Conservation (phyloP, 2,888 invertebrate species). For the Thymelicus acteon region DNA sequence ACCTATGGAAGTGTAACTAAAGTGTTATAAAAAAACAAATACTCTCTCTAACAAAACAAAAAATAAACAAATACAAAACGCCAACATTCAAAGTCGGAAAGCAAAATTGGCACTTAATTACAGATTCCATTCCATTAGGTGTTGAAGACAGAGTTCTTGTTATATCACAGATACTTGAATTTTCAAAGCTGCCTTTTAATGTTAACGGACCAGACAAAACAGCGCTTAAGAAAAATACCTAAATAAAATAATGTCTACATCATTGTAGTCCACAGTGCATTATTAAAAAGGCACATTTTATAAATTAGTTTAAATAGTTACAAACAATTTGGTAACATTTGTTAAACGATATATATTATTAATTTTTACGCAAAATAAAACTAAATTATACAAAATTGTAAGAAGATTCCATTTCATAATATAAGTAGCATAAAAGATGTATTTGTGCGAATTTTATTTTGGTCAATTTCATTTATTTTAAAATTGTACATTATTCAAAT, state of each 20-base stretch:
- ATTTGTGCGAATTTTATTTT: slow-evolving; percentile 35
- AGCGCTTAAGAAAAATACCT: slow-evolving; percentile 20
- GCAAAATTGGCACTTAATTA: slow-evolving; percentile 70
- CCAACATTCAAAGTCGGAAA: slow-evolving; percentile 59
- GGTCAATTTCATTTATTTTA: slow-evolving; percentile 19
- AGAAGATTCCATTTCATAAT: slow-evolving; percentile 20
- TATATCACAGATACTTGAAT: slow-evolving; percentile 71
- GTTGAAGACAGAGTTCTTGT: slow-evolving; percentile 46
- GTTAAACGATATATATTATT: slow-evolving; percentile 38
- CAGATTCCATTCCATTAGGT: slow-evolving; percentile 47
- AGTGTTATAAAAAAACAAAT: slow-evolving; percentile 64
- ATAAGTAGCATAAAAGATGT: slow-evolving; percentile 24
- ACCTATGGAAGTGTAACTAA: slow-evolving; percentile 62
- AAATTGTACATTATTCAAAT: slow-evolving; percentile 16
- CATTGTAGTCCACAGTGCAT: slow-evolving; percentile 20
- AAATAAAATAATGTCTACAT: slow-evolving; percentile 24
- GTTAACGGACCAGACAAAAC: not conserved
- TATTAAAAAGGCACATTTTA: slow-evolving; percentile 58
- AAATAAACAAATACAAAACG: slow-evolving; percentile 64
- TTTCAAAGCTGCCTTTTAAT: slow-evolving; percentile 52
- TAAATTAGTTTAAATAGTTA: slow-evolving; percentile 41
- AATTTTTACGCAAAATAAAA: slow-evolving; percentile 28
- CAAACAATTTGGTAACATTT: slow-evolving; percentile 65
- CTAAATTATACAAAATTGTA: slow-evolving; percentile 27
- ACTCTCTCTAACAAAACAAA: slow-evolving; percentile 60